phyloP scores from a whole-genome alignment of 2,888 invertebrate genomes.

The Trypoxylon attenuatum region DNA sequence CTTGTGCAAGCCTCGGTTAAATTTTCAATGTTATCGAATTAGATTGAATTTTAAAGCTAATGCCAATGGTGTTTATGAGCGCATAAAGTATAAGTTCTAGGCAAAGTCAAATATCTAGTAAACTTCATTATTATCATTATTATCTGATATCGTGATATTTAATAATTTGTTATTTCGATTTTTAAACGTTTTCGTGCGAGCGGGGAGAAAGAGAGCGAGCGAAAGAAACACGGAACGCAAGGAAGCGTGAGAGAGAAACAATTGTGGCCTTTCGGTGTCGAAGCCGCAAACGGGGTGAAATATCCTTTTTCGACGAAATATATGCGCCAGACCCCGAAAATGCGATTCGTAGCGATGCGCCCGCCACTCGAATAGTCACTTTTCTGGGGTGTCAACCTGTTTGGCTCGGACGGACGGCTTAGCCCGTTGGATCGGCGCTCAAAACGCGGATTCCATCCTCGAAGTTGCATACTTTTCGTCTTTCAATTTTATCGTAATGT shows the following conservation, averaged over 20 bases:
- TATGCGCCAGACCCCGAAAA: conserved; percentile 11
- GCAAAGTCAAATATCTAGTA: conserved; percentile 33
- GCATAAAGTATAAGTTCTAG: conserved; percentile 53
- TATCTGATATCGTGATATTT: conserved; percentile 51
- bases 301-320: conserved; percentile 5
- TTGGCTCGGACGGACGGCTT: conserved; percentile 21
- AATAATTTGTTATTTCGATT: conserved; percentile 53
- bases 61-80: conserved; percentile 33
- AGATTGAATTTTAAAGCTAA: conserved; percentile 63
- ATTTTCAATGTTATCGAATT: conserved; percentile 65
- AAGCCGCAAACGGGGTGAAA: conserved; percentile 7
- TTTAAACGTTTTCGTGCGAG: conserved; percentile 35
- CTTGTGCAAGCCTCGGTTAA: conserved; percentile 69
- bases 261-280: conserved; percentile 46
- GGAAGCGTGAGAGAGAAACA: background rate
- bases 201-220: conserved; percentile 41
- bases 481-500: background rate
- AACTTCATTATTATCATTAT: conserved; percentile 45
- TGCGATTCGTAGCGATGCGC: conserved; percentile 17
- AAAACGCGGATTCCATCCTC: background rate
- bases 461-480: background rate
- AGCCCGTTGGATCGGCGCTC: conserved; percentile 27
- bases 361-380: background rate
- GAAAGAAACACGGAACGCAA: no score
- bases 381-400: conserved; percentile 3